Base-by-base conservation (phyloP, 2,888 invertebrate species). In the Netelia fuscicornis region DNA sequence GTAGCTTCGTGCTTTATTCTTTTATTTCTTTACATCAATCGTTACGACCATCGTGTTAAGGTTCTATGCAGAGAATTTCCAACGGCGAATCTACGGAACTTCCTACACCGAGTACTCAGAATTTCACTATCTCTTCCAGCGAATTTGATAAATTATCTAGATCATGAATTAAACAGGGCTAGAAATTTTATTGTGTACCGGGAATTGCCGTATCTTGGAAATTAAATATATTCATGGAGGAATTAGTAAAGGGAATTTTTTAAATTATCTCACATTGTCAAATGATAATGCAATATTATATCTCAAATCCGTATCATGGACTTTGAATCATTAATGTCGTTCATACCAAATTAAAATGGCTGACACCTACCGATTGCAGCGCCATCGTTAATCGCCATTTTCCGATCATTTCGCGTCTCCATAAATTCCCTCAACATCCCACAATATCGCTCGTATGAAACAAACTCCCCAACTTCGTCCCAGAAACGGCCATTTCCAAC, bases 1-100 rank as follows among this genome's bases (percentile, higher is more conserved):
- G 62, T 77, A 71, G 65, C 72, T 67, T 81, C 60, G 54, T 60
- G 42, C 20, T 25, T 30, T 65, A 44, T 76, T 25, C 13, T 70
- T 65, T 81, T 17, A 0, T 68, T 75, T 64, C 44, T 68, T 68
- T 65, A 23, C 13, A 71, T 81, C 42, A 64, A 56, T 23, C 44
- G 52, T 76, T 6, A 62, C 42, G 58, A 48, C 20, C 25, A 44
- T 30, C n/a, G 9, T 20, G 42, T 58, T 58, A n/a, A 48, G 10
- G 11, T 13, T 48, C 11, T 10, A 48, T 48, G 48, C 30, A 13
- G 48, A 48, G 13, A 48, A 13, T 48, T 48, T 30, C 13, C 25
- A 52, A 23, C 52, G 68, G 2, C 11, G 11, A 30, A 5, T 58
- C 17, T 17, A 42, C n/a, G 58, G 37, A 58, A 30, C 30, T 30